These are phyloP conservation scores for Thermophis baileyi DNA, from an alignment of 2,113 vertebrate species.

Conservation along the genomic window DNA sequence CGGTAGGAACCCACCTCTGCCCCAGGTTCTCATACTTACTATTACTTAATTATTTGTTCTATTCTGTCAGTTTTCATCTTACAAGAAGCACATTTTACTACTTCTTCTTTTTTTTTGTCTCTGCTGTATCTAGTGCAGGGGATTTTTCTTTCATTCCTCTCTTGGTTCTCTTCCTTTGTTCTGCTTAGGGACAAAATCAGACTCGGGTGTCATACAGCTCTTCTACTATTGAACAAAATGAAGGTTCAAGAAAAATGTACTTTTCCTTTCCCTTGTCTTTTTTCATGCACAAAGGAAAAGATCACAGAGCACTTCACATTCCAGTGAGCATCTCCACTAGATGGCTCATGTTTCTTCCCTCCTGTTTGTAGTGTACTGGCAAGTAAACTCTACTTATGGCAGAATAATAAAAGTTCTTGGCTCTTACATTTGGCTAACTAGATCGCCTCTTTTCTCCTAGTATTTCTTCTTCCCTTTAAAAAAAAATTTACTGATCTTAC, in stretches of 20 bases:
- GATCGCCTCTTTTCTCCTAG: not conserved
- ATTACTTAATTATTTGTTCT: not conserved
- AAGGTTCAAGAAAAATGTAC: not conserved
- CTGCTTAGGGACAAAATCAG: not conserved
- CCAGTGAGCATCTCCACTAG: constrained; percentile 17
- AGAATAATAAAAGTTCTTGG: constrained; percentile 11
- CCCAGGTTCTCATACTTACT: not conserved
- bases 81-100: not conserved
- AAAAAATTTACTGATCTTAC: not conserved
- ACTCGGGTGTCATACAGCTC: not conserved
- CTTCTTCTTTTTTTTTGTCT: not conserved
- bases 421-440: not conserved
- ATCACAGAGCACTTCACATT: accelerated
- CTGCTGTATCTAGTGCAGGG: not conserved
- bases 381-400: not conserved
- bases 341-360: constrained; percentile 32
- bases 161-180: not conserved
- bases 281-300: not conserved
- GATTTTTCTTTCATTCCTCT: not conserved
- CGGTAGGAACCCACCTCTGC: too few species aligned
- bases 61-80: not conserved
- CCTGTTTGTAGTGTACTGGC: not conserved
- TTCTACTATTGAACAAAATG: not conserved
- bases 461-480: not conserved
- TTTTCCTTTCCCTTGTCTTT: not conserved